Base-by-base conservation (phyloP, 2,888 invertebrate genomes). In the Caradrina kadenii region DNA sequence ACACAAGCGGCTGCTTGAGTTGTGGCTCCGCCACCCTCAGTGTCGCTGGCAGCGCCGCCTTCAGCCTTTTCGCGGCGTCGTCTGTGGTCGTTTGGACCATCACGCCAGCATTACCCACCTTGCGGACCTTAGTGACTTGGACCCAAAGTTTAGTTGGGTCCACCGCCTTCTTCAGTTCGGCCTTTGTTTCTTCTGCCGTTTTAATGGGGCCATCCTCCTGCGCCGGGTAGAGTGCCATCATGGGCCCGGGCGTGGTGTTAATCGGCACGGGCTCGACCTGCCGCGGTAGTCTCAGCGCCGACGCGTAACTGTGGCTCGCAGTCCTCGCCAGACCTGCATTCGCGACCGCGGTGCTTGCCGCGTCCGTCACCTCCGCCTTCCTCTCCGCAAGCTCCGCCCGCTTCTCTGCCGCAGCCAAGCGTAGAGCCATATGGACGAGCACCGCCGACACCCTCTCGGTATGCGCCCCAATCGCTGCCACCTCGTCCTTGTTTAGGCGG, bases 181-280 rank as follows among this genome's bases (percentile, higher is more conserved):
- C 19, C 13, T 77, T 79, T 0, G 83, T 81, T 0, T 77, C 80
- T 0, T 81, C 78, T 0, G 80, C 67, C 0, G 75, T 69, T 3
- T 69, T 78, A 0, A 69, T 6, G 0, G 22, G 63, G 0, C 52
- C 35, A 0, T 63, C 66, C 0, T 60, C 54, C 0, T 42, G 54
- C 0, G 55, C 70, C 2, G 69, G 69, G 22, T 68, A 61, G 0
- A 71, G 17, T 0, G 52, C 62, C 0, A 71, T 1, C 0, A 15
- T 2, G 0, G 62, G 71, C 0, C 71, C 62, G 0, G 53, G 4
- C 0, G 8, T 2, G 0, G 39, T 59, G 11, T 0, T 1, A 0
- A 70, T 45, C 0, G 0, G 1, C 0, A 69, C 13, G 0, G 50
- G 42, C 1, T 50, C 67, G 0, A 7, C 0, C 0, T 6, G 1